Base-by-base conservation (phyloP, 2,888 invertebrate species). In the Andrena dorsata region DNA sequence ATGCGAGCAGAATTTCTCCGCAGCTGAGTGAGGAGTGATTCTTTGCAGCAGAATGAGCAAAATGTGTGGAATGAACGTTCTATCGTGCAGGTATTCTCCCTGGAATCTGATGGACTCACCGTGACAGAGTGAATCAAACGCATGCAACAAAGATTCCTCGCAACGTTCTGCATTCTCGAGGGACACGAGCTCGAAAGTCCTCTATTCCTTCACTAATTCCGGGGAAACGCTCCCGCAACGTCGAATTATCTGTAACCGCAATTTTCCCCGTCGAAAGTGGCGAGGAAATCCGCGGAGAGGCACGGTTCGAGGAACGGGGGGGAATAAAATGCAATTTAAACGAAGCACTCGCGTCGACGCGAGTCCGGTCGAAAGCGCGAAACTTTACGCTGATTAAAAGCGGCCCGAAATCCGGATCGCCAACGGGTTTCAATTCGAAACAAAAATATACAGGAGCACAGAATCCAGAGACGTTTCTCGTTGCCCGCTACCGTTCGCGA, bases 381-480 rank as follows among this genome's bases (percentile, higher is more conserved):
- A 51, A 13, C 10, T 23, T n/a, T 10, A n/a, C 32, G n/a, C 26
- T 63, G 63, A 51, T 68, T 76, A 78, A 65, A 68, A 68, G 56
- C 47, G 28, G 23, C 13, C 13, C 58, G 20, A 60, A 41, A 53
- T 26, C 10, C 10, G n/a, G 63, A 53, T 53, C 23, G 32, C 23
- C 35, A 5, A 41, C 23, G 47, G 41, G 23, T 26, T 32, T 28
- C 28, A 64, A 53, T 16, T 41, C 28, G 51, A 23, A 69, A 76
- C 58, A 65, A 61, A 81, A 76, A 81, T 70, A 61, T 66, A 32
- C 70, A 32, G 28, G 23, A 64, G 28, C 72, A 53, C 69, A 30
- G 69, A 82, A 49, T 68, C 49, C 65, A 26, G 32, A 30, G 58
- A 72, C 80, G 47, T 47, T 47, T 58, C 41, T 23, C 30, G 58